Evolutionary conservation across 1,140 invertebrate species (phyloP), one percentile per base, ranked within the genome.

Genomic region (Eupeodes corollae): DNA sequence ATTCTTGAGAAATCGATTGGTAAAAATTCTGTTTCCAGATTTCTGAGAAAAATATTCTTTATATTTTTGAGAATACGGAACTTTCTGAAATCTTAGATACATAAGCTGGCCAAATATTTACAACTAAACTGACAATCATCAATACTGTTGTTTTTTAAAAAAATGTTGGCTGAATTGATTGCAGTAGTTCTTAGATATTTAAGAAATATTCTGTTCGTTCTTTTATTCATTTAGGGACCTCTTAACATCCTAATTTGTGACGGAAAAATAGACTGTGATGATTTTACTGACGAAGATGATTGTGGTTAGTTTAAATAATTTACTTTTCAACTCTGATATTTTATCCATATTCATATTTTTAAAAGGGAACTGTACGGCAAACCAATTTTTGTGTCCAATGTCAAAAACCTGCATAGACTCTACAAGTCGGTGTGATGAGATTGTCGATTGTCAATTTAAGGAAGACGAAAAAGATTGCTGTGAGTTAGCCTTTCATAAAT

Each of bases 391-490:
- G 31, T 67, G 62, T 34, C 59, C 56, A 9, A 18, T 61, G 6
- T 63, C 63, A 56, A 70, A 73, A 56, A 68, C 54, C 5, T 86
- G 83, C 52, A 66, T 86, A 46, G 60, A 75, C 2, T 49, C 60
- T 12, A 57, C 61, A 10, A 71, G 77, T 50, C 74, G 75, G 12
- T 88, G 86, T 59, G 75, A 88, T 56, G 55, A 55, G 34, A 52
- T 50, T 15, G 55, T 54, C n/a, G 80, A 87, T 57, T 87, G 84
- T 58, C 55, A 58, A 3, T 72, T 77, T 44, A 72, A 71, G 14
- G 84, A 86, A 61, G 86, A 88, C 60, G 86, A 88, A 73, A 53
- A 67, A n/a, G 73, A 80, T 57, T 84, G 82, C 58, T 74, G 81
- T 84, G 64, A 74, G 79, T 68, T 5, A 42, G 16, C 19, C 12